Conservation (phyloP, 2,797 vertebrate species). For the Myotis myotis region DNA sequence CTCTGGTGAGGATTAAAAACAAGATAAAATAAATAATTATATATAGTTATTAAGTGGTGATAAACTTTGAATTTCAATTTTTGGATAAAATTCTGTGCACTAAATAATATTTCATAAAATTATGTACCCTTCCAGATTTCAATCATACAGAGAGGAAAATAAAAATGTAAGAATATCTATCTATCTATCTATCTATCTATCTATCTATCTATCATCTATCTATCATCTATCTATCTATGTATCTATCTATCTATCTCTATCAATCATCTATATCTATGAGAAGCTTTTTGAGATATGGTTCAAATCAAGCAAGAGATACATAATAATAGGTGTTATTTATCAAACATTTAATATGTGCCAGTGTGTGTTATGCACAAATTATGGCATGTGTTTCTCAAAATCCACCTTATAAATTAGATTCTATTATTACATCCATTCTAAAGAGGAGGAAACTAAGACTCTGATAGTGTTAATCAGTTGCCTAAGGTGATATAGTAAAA, state of each 20-base stretch:
- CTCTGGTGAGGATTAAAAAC: too few relatives aligned
- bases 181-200: too few relatives aligned
- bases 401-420: neutral
- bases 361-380: neutral
- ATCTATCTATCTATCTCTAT: too few relatives aligned
- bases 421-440: neutral
- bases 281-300: neutral
- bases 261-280: neutral
- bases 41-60: neutral
- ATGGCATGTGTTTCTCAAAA: neutral
- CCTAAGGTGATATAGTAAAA: neutral
- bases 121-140: neutral
- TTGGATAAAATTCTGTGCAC: neutral
- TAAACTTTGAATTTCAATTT: constrained; percentile 33
- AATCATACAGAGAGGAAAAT: neutral
- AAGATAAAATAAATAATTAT: neutral
- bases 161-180: neutral
- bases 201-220: too few relatives aligned
- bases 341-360: neutral
- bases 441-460: neutral
- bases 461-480: neutral
- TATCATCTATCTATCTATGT: too few relatives aligned
- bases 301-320: neutral
- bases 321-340: neutral
- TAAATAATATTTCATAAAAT: constrained; percentile 25